Percentiles rank a stretch among this genome's conserved stretches.
These are phyloP conservation scores for Balanococcus diminutus DNA, from an alignment of 2,888 invertebrate species.

Conservation along the genomic window DNA sequence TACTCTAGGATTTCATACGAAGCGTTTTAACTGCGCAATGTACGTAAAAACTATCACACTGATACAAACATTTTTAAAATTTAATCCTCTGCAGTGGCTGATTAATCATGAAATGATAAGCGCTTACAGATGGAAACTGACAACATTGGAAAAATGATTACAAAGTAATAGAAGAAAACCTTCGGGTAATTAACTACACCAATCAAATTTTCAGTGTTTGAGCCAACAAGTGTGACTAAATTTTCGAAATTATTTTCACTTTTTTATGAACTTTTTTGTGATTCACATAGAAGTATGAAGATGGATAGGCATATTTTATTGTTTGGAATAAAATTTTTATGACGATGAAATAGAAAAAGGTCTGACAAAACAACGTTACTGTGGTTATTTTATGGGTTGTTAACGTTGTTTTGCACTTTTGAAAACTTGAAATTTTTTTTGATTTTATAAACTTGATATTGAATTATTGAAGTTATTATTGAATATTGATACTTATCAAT, in stretches of 20 bases:
- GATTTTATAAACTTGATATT: too few species aligned
- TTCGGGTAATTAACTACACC: not conserved
- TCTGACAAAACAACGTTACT: too few species aligned
- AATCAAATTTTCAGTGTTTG: not conserved
- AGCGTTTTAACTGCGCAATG: conserved; percentile 24
- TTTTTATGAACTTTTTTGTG: too few species aligned
- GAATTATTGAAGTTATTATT: too few species aligned
- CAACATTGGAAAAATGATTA: not conserved
- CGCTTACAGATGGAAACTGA: not conserved
- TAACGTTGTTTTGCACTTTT: too few species aligned
- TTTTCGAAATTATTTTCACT: not conserved
- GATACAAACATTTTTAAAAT: not conserved
- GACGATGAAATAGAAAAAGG: too few species aligned
- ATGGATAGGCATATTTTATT: too few species aligned
- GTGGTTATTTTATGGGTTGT: too few species aligned
- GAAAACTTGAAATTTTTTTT: too few species aligned
- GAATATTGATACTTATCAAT: too few species aligned
- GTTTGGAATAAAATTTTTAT: too few species aligned
- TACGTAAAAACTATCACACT: not conserved
- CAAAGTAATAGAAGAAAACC: not conserved
- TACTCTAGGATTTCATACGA: conserved; percentile 4
- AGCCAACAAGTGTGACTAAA: conserved; percentile 1
- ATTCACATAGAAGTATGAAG: too few species aligned
- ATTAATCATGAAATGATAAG: not conserved
- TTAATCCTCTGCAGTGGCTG: not conserved